Evolutionary conservation across 2,113 vertebrate genomes (phyloP), one percentile per base, ranked within the genome.

Genomic region (Apistogramma diplotaenia): DNA sequence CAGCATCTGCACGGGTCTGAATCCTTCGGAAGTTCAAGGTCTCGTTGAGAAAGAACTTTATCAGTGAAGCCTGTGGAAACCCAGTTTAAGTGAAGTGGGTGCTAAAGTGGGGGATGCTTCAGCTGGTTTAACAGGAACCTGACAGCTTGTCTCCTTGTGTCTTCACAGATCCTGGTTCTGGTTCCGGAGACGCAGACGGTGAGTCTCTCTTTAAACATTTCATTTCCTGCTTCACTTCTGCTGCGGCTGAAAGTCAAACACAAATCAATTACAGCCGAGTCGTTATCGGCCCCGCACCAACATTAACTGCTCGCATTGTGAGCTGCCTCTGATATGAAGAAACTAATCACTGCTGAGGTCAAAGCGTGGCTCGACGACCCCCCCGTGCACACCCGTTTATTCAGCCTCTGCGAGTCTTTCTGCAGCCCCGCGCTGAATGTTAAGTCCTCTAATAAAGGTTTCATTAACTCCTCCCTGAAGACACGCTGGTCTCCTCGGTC

Each of bases 151-250:
- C 33, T 87, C 9, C 23, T 85, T 33, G 55, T 89, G 78, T 89
- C 67, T 81, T 85, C 59, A 55, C 92, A 94, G 93, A 94, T 89
- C 83, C 90, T 3, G 93, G 93, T 8, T 94, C 93, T 2, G 93
- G 93, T 23, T 94, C 93, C 12, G 93, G 93, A 87, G 91, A 93
- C 3, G 89, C 86, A 79, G 92, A 93, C 6, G 92, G 93, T 93
- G 85, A 89, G 93, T 91, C 10, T 25, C 16, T 67, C 15, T 73
- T 46, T 72, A 33, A 77, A 83, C 40, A 71, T 84, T 81, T 82
- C 8, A 86, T 75, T 80, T 89, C 82, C 86, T 77, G 81, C 40
- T 31, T 56, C 65, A 2, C 21, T 49, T 70, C 59, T 43, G 54
- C 58, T 40, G 25, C 1, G 31, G 65, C 18, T 75, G 40, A 79